phyloP scores from a whole-genome alignment of 1,140 invertebrate genomes.

The Papilio polyxenes region DNA sequence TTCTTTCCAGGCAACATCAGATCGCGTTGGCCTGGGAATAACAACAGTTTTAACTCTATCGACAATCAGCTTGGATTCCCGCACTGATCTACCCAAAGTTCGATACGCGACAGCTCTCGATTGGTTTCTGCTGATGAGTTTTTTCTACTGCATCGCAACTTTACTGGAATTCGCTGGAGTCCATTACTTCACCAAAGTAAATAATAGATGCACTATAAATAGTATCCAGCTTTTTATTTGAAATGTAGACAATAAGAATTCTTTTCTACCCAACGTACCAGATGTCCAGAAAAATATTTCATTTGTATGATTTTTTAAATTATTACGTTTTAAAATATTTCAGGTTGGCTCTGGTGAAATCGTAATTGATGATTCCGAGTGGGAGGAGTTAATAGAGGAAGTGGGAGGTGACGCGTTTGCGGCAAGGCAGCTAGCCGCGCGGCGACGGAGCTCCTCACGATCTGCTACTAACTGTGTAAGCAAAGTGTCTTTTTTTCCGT shows the following conservation, averaged over 20 bases:
- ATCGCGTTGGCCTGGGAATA: constrained; percentile 87
- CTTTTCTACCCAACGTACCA: too few relatives aligned
- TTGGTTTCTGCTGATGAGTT: constrained; percentile 96
- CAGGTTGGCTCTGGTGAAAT: constrained; percentile 91
- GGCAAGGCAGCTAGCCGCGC: constrained; percentile 73
- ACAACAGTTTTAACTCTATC: constrained; percentile 95
- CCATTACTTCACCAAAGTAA: constrained; percentile 95
- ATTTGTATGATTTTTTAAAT: background rate
- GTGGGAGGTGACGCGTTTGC: constrained; percentile 78
- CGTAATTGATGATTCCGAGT: constrained; percentile 88
- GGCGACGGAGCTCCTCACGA: constrained; percentile 70
- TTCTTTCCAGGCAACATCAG: constrained; percentile 75
- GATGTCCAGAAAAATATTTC: background rate
- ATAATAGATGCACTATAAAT: background rate
- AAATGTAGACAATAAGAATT: background rate
- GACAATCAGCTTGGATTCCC: constrained; percentile 94
- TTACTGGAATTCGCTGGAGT: constrained; percentile 96
- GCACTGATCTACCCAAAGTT: constrained; percentile 95
- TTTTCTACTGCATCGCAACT: constrained; percentile 96
- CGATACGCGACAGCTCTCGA: constrained; percentile 95
- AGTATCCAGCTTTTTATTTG: background rate
- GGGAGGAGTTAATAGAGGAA: constrained; percentile 84
- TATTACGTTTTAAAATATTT: constrained; percentile 33
- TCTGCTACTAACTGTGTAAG: constrained; percentile 67
- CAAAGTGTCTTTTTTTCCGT: constrained; percentile 21